Conservation (phyloP, 2,797 vertebrate species). For the Sorex maritimensis region DNA sequence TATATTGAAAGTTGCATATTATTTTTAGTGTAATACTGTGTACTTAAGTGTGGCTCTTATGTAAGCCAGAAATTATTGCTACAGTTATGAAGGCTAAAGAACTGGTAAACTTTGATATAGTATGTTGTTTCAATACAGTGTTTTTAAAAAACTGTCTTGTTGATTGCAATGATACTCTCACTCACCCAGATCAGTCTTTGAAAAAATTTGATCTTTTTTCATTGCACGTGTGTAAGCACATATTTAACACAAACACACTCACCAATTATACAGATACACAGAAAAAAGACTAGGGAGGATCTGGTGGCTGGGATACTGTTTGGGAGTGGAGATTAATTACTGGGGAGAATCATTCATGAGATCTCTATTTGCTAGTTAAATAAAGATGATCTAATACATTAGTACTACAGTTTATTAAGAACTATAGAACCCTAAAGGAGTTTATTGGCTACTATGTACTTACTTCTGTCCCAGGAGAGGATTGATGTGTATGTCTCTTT, state of each 20-base stretch:
- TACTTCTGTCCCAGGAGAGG: neutral
- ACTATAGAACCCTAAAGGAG: neutral
- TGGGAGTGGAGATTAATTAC: neutral
- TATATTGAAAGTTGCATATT: neutral
- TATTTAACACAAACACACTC: neutral
- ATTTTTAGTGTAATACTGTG: neutral
- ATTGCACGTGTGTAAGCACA: neutral
- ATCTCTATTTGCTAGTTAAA: neutral
- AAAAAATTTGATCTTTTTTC: neutral
- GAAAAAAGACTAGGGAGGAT: neutral
- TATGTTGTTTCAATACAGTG: neutral
- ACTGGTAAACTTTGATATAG: neutral
- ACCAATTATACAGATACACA: too few relatives aligned
- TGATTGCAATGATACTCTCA: neutral
- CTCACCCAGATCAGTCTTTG: neutral
- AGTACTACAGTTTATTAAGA: neutral
- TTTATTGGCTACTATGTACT: neutral
- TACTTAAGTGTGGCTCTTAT: slow-evolving; percentile 6
- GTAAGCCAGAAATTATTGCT: neutral
- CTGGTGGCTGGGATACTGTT: neutral
- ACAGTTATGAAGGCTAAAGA: slow-evolving; percentile 24
- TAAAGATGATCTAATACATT: neutral
- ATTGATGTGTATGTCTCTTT: neutral
- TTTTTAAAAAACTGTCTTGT: neutral
- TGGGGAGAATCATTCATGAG: neutral